Evolutionary conservation across 2,888 invertebrate genomes (phyloP).

Genomic region (Amiota mariae): DNA sequence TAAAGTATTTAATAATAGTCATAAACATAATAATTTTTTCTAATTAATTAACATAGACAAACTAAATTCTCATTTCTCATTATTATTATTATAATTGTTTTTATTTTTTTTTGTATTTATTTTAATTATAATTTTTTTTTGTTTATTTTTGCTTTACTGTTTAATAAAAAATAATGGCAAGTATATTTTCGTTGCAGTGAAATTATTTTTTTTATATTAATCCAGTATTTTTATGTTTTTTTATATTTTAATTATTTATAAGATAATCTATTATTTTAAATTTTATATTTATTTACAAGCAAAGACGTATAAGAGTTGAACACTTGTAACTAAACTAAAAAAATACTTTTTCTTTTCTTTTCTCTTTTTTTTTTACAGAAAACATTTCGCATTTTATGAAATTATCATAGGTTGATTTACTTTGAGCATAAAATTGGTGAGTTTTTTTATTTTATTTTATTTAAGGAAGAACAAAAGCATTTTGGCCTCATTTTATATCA

Average conservation of each 20-base stretch:
- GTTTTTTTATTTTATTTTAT: slow-evolving; percentile 26
- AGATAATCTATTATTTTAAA: slow-evolving; percentile 36
- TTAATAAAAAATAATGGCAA: slow-evolving; percentile 57
- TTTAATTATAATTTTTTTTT: slow-evolving; percentile 32
- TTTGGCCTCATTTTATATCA: slow-evolving; percentile 64
- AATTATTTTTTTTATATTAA: slow-evolving; percentile 26
- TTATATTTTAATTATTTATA: slow-evolving; percentile 46
- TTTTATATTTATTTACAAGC: slow-evolving; percentile 35
- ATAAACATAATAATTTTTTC: slow-evolving; percentile 13
- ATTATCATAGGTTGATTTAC: too few species aligned
- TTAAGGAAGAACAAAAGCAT: slow-evolving; percentile 53
- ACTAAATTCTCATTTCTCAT: slow-evolving; percentile 28
- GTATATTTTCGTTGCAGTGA: slow-evolving; percentile 53
- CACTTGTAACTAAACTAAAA: slow-evolving; percentile 34
- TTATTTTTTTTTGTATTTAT: slow-evolving; percentile 21
- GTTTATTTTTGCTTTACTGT: slow-evolving; percentile 23
- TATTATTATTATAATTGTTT: slow-evolving; percentile 24
- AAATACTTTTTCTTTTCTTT: slow-evolving; percentile 41
- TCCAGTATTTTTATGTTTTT: slow-evolving; percentile 36
- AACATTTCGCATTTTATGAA: too few species aligned
- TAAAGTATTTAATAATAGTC: slow-evolving; percentile 17
- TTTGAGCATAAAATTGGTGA: too few species aligned
- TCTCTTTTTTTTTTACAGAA: slow-evolving; percentile 17
- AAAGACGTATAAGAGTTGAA: not conserved
- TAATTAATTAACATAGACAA: slow-evolving; percentile 19